phyloP scores from a whole-genome alignment of 2,113 vertebrate species.

The Zosterops japonicus region DNA sequence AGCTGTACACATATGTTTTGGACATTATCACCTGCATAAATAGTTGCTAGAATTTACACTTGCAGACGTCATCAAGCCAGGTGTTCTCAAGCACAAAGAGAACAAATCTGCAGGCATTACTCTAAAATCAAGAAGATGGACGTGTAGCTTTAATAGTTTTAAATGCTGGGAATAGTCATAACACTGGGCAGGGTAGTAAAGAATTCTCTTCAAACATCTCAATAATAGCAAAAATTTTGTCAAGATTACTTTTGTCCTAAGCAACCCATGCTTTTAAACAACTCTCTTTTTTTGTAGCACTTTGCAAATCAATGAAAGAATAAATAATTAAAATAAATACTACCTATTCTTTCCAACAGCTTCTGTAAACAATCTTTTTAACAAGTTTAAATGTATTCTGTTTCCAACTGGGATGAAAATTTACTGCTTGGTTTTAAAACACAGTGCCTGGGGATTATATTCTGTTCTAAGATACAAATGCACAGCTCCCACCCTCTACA shows the following conservation, averaged over 20 bases:
- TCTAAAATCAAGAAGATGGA: background rate
- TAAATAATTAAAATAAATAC: constrained; percentile 24
- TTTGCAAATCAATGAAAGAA: constrained; percentile 13
- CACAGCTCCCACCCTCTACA: background rate
- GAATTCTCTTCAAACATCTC: background rate
- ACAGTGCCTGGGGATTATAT: background rate
- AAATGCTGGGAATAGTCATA: background rate
- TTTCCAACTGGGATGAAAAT: constrained; percentile 3
- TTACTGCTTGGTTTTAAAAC: constrained; percentile 34
- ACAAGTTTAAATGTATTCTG: background rate
- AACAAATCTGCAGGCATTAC: background rate
- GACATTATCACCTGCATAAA: background rate
- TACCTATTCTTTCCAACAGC: background rate
- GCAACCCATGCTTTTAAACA: background rate
- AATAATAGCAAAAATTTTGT: background rate
- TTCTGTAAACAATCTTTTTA: constrained; percentile 29
- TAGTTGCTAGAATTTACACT: background rate
- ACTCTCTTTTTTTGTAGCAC: background rate
- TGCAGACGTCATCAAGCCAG: background rate
- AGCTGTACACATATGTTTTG: background rate
- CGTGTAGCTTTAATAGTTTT: background rate
- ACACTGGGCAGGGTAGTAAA: background rate
- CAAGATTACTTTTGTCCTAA: background rate
- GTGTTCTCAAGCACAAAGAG: background rate
- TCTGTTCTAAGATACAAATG: background rate